A percentile compares a stretch with the other conserved stretches of the same genome.
These are phyloP conservation scores for Leptodactylus fallax DNA, from an alignment of 2,797 vertebrate species.

Conservation along the genomic window DNA sequence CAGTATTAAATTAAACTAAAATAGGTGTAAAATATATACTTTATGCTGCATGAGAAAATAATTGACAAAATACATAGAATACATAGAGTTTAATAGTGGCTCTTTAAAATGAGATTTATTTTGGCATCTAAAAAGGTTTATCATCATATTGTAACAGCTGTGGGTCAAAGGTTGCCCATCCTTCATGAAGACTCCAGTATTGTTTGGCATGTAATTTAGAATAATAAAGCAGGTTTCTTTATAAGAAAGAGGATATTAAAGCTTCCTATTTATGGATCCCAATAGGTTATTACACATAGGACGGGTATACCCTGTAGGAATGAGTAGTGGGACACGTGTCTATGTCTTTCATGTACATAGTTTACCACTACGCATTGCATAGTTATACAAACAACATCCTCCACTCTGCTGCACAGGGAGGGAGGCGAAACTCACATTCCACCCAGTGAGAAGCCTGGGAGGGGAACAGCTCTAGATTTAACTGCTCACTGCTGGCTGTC, in stretches of 20 bases:
- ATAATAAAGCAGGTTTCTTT: neutral
- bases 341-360: neutral
- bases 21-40: neutral
- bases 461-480: conserved; percentile 48
- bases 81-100: neutral
- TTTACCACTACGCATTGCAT: conserved; percentile 22
- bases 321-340: too few species aligned
- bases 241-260: neutral
- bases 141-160: neutral
- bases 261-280: neutral
- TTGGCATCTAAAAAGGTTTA: neutral
- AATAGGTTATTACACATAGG: neutral
- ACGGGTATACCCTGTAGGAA: neutral
- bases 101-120: conserved; percentile 6
- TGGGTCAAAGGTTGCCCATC: conserved; percentile 19
- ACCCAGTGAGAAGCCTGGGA: conserved; percentile 69
- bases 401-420: conserved; percentile 68
- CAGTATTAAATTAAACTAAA: neutral
- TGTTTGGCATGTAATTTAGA: neutral
- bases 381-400: conserved; percentile 36
- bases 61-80: too few species aligned
- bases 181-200: neutral
- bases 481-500: conserved; percentile 26
- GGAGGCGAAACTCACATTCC: conserved; percentile 79
- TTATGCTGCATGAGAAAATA: neutral